Conservation (phyloP, 2,888 invertebrate genomes). For the Argynnis bischoffii region DNA sequence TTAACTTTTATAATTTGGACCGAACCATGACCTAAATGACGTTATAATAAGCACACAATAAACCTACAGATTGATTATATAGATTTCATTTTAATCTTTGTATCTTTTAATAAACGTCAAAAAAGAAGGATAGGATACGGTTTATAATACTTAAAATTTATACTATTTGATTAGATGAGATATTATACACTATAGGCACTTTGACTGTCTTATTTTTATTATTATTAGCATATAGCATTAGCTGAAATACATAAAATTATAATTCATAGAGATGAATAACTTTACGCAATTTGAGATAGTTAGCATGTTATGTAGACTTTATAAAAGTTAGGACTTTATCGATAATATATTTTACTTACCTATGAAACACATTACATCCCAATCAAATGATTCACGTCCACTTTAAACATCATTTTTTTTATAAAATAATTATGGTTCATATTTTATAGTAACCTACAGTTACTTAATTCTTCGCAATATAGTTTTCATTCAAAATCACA, state of each 20-base stretch:
- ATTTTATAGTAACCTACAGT: too few relatives aligned
- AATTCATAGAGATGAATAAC: too few relatives aligned
- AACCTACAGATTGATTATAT: background rate
- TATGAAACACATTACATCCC: background rate
- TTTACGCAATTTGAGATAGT: background rate
- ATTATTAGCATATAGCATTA: too few relatives aligned
- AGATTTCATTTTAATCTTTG: background rate
- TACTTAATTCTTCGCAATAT: too few relatives aligned
- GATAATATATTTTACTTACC: background rate
- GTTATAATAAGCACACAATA: slow-evolving; percentile 1
- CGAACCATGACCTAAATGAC: slow-evolving; percentile 30
- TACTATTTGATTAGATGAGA: too few relatives aligned
- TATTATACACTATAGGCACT: too few relatives aligned
- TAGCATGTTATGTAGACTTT: background rate
- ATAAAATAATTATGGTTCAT: background rate
- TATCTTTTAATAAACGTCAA: background rate
- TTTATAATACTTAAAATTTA: too few relatives aligned
- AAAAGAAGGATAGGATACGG: too few relatives aligned
- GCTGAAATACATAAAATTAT: too few relatives aligned
- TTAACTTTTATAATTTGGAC: slow-evolving; percentile 24
- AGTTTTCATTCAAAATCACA: background rate
- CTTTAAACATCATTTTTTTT: background rate
- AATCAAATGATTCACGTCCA: background rate
- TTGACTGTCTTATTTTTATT: too few relatives aligned
- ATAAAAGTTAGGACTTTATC: background rate